These are phyloP conservation scores for Meandrusa payeni DNA, from an alignment of 2,888 invertebrate species.

Conservation along the genomic window DNA sequence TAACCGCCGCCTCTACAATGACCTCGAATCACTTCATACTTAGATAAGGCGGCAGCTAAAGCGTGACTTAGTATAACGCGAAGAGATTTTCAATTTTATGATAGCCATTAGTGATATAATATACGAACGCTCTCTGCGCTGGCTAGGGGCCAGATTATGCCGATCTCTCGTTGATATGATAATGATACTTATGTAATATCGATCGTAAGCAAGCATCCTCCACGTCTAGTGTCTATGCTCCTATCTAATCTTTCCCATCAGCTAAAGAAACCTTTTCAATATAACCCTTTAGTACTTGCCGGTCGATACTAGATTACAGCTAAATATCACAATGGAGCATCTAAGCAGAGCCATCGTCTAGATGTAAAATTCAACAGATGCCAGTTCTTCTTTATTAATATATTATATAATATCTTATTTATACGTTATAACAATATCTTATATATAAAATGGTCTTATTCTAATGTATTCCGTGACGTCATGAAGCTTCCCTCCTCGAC, in stretches of 20 bases:
- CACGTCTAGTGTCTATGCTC: constrained; percentile 25
- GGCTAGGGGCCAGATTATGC: constrained; percentile 34
- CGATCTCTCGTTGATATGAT: constrained; percentile 34
- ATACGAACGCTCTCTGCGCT: constrained; percentile 28
- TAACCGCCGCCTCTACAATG: constrained; percentile 6
- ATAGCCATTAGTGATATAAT: constrained; percentile 24
- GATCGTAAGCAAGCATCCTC: constrained; percentile 28
- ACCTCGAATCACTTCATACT: constrained; percentile 14
- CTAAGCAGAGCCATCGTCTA: constrained; percentile 2
- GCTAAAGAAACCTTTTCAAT: constrained; percentile 31
- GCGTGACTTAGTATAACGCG: constrained; percentile 22
- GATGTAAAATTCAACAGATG: too few species aligned
- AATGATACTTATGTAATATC: constrained; percentile 34
- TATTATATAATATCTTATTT: too few species aligned
- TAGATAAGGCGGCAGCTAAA: constrained; percentile 18
- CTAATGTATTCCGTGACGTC: too few species aligned
- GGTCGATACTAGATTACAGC: constrained; percentile 15
- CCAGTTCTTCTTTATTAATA: too few species aligned
- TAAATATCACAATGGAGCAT: constrained; percentile 15
- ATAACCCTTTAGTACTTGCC: constrained; percentile 27
- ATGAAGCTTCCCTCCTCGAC: too few species aligned
- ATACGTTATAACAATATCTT: too few species aligned
- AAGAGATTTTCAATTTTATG: constrained; percentile 26
- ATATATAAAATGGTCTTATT: too few species aligned
- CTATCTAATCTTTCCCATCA: constrained; percentile 31